phyloP scores from a whole-genome alignment of 2,888 invertebrate species.

The Allolobophora icterica region DNA sequence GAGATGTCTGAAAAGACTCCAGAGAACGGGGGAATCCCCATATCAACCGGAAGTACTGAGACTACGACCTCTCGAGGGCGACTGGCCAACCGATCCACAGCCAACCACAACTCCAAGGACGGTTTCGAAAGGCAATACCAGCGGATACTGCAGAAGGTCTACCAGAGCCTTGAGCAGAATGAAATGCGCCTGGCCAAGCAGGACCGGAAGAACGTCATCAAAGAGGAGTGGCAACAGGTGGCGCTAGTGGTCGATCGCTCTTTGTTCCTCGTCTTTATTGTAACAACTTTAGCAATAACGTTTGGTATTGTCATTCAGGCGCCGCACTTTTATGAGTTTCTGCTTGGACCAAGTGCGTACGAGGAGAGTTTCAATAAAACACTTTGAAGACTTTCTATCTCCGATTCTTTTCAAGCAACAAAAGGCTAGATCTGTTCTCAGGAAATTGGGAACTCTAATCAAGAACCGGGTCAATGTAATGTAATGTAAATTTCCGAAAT shows the following conservation, averaged over 20 bases:
- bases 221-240: conserved; percentile 77
- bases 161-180: not conserved
- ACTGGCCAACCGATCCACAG: not conserved
- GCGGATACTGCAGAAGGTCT: not conserved
- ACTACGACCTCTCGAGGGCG: not conserved
- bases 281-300: conserved; percentile 66
- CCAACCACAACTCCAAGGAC: conserved; percentile 11
- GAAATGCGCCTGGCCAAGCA: conserved; percentile 62
- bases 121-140: not conserved
- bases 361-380: not conserved
- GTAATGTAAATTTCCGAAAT: too few relatives aligned
- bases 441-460: not conserved
- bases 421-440: not conserved
- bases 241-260: conserved; percentile 80
- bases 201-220: conserved; percentile 79
- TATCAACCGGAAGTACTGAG: conserved; percentile 4
- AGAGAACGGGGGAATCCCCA: conserved; percentile 11
- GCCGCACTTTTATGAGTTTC: conserved; percentile 55
- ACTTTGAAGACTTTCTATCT: not conserved
- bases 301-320: conserved; percentile 65
- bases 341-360: conserved; percentile 29
- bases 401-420: not conserved
- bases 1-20: conserved; percentile 17
- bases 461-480: not conserved
- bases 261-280: conserved; percentile 68